Base-by-base conservation (phyloP, 2,797 vertebrate species). In the Aythya fuligula region DNA sequence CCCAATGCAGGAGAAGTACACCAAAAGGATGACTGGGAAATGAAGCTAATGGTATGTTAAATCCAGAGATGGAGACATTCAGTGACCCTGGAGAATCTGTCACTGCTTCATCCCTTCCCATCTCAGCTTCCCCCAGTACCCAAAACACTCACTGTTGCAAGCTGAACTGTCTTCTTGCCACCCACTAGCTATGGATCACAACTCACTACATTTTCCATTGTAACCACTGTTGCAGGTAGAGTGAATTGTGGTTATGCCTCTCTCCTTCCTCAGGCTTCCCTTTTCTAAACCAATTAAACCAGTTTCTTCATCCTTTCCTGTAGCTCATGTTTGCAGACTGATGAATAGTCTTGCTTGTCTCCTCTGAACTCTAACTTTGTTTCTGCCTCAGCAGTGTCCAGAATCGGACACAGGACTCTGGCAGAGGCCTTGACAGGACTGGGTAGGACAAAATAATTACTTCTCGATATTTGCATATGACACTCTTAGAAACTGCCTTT, bases 101-200 rank as follows among this genome's bases (percentile, higher is more conserved):
- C 19, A 17, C 9, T 49, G 13, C 32, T 78, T 73, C 22, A 22
- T 80, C 69, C 18, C 13, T 65, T 84, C n/a, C 13, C 11, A 8
- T 54, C 7, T 66, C 38, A 30, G 36, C 61, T 81, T 54, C 7
- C 24, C 8, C 8, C 11, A 0, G 0, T 43, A 27, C 6, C 24
- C 32, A 28, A 56, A 70, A 53, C 8, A 25, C 34, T 54, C 32
- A 6, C 13, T 57, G 3, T 76, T 89, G 14, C 45, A 85, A 74
- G 16, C 19, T 78, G n/a, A 77, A 27, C 45, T 54, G 3, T 25
- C 32, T 4, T 85, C 25, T 47, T 76, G 27, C 77, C 13, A 2
- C 45, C n/a, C 3, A 8, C 32, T 61, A 7, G 8, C n/a, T 38
- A 51, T 25, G 17, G 32, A 30, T 20, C 11, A 28, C 51, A 72